Base-by-base conservation (phyloP, 2,888 invertebrate genomes). In the Dasypolia templi region DNA sequence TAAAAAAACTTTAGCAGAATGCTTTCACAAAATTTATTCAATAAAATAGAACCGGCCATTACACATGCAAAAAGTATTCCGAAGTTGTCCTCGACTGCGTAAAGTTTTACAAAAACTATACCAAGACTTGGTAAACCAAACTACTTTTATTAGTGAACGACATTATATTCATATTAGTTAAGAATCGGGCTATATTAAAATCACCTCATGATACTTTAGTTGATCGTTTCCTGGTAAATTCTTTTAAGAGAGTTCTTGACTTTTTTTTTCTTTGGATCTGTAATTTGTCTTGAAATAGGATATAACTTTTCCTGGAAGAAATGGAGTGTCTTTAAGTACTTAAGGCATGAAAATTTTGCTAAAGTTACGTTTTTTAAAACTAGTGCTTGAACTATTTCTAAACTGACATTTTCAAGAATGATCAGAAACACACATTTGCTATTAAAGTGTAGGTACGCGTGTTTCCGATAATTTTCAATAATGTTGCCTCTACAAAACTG, bases 21-120 rank as follows among this genome's bases (percentile, higher is more conserved):
- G 70, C 72, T 78, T 80, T 81, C 77, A 72, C 49, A 77, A 83
- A 86, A 64, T 86, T 83, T 72, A 85, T 84, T 80, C 58, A 76
- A 81, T 82, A 81, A 79, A 84, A 84, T 77, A 72, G 83, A 81
- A 85, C 83, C 77, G 69, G 75, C 74, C 79, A 85, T 86, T 80
- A 85, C 78, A 81, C 75, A 83, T 85, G 76, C 85, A 78, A 77
- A 85, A 86, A 80, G 77, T 80, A 75, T 80, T 78, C 75, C 32
- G 17, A 77, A 86, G 77, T 77, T 79, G 71, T 83, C 62, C 65
- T 62, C 77, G 71, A 78, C 55, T 56, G 56, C 35, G 39, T 66
- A 67, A 75, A 81, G 74, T 82, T 77, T 69, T 62, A 69, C 66
- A 75, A 85, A 83, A 85, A 84, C 75, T 84, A 76, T 55, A 75